Evolutionary conservation across 2,888 invertebrate species (phyloP), one percentile per base, ranked within the genome.

Genomic region (Mesochorus sp.): DNA sequence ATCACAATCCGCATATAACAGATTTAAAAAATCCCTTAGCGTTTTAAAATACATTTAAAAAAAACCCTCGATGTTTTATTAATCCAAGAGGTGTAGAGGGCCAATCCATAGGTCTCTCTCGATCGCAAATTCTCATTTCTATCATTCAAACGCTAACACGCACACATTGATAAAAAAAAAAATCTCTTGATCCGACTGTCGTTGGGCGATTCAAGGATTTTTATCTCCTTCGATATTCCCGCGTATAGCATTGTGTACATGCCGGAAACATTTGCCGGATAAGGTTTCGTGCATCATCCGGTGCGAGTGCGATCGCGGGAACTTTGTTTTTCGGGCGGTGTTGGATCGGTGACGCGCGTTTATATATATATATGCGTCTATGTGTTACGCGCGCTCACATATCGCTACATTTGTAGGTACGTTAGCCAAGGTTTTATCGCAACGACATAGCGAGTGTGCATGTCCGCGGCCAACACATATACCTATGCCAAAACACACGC

Each of bases 401-500:
- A 61, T 61, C 28, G 42, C 12, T 24, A 57, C 21, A 34, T 14
- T 8, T 47, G 14, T 14, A 44, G 61, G 19, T 64, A 68, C 61
- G 62, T 64, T 42, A 34, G 21, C 70, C 21, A 17, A 70, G 68
- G 75, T 76, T 76, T 76, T 76, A 76, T 76, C 75, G 75, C 55
- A 70, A 75, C 62, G 61, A 49, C 39, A n/a, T 12, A 53, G 70
- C 64, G 57, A 42, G 31, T 47, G 1, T 19, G 24, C 42, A 28
- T 8, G 14, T 26, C 39, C 14, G 2, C 14, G 8, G n/a, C 12
- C 3, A 10, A 49, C 17, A 62, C 17, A 17, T 39, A 26, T 64
- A 21, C 10, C 12, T 49, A 31, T 14, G 31, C 1, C 8, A 26
- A 17, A 28, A 3, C 0, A 44, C 17, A 44, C 26, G n/a, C n/a